Conservation (phyloP, 1,140 invertebrate genomes). For the Sarcophaga bullata region DNA sequence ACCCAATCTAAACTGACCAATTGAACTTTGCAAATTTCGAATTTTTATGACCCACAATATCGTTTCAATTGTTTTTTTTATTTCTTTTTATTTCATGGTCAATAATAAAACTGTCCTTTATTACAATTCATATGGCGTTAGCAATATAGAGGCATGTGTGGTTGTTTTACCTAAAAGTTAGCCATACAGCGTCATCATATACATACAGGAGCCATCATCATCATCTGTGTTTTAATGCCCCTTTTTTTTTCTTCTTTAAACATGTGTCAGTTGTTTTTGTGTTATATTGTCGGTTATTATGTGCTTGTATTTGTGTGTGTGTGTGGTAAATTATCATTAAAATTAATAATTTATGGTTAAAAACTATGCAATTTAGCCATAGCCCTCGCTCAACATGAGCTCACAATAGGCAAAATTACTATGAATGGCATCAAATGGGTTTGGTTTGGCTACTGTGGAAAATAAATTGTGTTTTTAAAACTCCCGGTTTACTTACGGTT, state of each 20-base stretch:
- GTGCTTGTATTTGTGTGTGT: conserved; percentile 1
- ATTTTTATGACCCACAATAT: too few species aligned
- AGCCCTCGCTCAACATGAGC: not conserved
- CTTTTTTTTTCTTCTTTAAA: too few species aligned
- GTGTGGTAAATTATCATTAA: conserved; percentile 33
- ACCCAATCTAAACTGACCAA: too few species aligned
- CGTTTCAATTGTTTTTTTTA: too few species aligned
- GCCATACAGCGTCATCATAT: not conserved
- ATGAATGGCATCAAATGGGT: not conserved
- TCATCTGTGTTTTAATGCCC: too few species aligned
- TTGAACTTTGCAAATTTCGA: too few species aligned
- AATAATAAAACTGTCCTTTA: not conserved
- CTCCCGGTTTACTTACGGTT: not conserved
- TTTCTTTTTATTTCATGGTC: not conserved
- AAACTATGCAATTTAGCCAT: conserved; percentile 15
- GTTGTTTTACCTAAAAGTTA: not conserved
- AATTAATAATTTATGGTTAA: conserved; percentile 33
- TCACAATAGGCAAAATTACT: not conserved
- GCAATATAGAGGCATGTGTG: not conserved
- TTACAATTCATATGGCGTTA: not conserved
- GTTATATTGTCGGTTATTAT: not conserved
- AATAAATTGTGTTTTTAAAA: not conserved
- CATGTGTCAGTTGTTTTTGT: not conserved
- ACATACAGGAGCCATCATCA: too few species aligned
- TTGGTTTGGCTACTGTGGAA: not conserved